Evolutionary conservation across 1,140 invertebrate genomes (phyloP).

Genomic region (Sesamia nonagrioides): DNA sequence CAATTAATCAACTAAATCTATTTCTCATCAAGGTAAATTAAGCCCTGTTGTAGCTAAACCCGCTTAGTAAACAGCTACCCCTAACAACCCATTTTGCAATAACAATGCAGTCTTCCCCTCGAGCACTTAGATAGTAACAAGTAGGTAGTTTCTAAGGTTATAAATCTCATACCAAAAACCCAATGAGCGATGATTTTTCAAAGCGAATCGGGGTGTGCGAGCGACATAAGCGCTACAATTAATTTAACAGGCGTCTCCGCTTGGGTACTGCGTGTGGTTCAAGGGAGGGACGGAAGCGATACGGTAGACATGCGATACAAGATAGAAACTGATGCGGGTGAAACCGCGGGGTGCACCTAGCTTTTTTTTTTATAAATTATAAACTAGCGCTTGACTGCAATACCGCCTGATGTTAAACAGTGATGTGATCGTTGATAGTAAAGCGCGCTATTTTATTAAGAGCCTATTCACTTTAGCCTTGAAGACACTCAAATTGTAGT

Average conservation of each 20-base stretch:
- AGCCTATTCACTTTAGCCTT: no score
- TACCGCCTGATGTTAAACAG: no score
- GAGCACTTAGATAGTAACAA: conserved; percentile 25
- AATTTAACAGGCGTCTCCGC: conserved; percentile 73
- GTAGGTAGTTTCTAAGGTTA: conserved; percentile 47
- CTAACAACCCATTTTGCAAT: background rate
- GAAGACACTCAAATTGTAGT: no score
- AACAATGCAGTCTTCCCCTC: conserved; percentile 17
- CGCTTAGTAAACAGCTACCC: background rate
- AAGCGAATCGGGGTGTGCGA: conserved; percentile 75
- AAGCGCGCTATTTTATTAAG: no score
- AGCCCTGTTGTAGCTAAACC: background rate
- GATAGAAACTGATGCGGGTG: no score
- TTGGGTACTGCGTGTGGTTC: conserved; percentile 53
- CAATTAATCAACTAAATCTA: background rate
- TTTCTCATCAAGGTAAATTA: background rate
- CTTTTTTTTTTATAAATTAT: no score
- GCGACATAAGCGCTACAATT: conserved; percentile 82
- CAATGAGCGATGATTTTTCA: conserved; percentile 81
- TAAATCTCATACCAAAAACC: conserved; percentile 46
- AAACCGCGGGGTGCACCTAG: no score
- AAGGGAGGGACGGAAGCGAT: conserved; percentile 43
- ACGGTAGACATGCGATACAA: background rate
- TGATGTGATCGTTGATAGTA: no score
- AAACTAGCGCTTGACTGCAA: no score